Base-by-base conservation (phyloP, 1,140 invertebrate species). In the Drosophila triauraria region DNA sequence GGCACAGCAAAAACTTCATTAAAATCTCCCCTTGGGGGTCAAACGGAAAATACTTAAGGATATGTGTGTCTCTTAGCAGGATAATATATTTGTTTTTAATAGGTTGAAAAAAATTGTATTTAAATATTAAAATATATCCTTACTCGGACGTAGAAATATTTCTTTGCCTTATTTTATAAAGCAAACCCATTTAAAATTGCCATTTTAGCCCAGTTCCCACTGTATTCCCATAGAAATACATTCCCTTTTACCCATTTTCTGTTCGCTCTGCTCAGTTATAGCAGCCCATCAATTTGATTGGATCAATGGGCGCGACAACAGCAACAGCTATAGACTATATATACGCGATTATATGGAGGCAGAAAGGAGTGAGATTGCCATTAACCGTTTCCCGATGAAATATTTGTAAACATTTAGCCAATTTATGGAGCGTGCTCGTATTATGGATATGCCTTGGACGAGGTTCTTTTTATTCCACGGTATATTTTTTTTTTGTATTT, bases 331-430 rank as follows among this genome's bases (percentile, higher is more conserved):
- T 62, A 59, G 56, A 43, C 48, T 60, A 44, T 71, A 60, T 68
- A 67, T 54, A 62, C 25, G 6, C 47, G 47, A 63, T 48, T 56
- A 67, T 54, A 46, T 75, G 69, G 62, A 40, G 15, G 35, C 35
- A n/a, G 6, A 5, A 42, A 35, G 43, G 50, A 32, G 35, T 20
- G 67, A 17, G 44, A 58, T 56, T 70, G 46, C 61, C 56, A 59
- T 70, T 64, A 64, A 77, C 78, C 58, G 56, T 56, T 70, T 60
- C 23, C 51, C 51, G 50, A 79, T 88, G 84, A 88, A 88, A 88
- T 90, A 88, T 88, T 88, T 90, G 84, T 88, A 90, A 90, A 75
- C 85, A 90, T 90, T 88, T 90, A 90, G 63, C 44, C 77, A 90
- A 88, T 88, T 88, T 90, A 88, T 88, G 77, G 78, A 82, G 82